Conservation (phyloP, 2,113 vertebrate species). For the Dicerorhinus sumatrensis region DNA sequence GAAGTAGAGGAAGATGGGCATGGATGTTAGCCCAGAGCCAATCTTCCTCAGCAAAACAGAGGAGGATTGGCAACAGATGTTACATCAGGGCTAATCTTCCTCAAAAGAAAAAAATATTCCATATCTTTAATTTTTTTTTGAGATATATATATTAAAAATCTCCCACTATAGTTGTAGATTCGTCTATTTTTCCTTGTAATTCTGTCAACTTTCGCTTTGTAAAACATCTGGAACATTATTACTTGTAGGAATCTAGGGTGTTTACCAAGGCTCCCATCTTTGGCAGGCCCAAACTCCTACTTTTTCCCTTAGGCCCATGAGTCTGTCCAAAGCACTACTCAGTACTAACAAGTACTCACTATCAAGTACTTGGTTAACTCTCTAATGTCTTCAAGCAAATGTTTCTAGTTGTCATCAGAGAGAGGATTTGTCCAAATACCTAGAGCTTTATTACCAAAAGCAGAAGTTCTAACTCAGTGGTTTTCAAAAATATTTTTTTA, state of each 20-base stretch:
- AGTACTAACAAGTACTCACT: not conserved
- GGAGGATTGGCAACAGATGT: no score
- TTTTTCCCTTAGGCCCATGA: not conserved
- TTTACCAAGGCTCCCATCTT: not conserved
- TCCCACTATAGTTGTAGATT: not conserved
- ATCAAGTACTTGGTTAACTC: not conserved
- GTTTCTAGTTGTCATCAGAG: not conserved
- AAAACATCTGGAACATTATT: not conserved
- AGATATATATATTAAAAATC: not conserved
- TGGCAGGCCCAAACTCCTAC: not conserved
- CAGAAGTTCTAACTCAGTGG: not conserved
- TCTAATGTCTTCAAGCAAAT: not conserved
- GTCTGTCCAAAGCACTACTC: not conserved
- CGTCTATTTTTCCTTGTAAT: not conserved
- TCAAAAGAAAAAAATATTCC: not conserved
- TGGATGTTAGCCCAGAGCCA: no score
- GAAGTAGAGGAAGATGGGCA: no score
- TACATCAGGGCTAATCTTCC: no score
- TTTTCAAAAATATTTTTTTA: not conserved
- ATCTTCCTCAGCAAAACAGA: no score
- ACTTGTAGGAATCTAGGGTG: not conserved
- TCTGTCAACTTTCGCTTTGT: not conserved
- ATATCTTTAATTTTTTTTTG: not conserved
- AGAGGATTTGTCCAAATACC: conserved; percentile 13
- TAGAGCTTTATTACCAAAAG: not conserved